Evolutionary conservation across 2,113 vertebrate species (phyloP), one percentile per base, ranked within the genome.

Genomic region (Tauraco erythrolophus): DNA sequence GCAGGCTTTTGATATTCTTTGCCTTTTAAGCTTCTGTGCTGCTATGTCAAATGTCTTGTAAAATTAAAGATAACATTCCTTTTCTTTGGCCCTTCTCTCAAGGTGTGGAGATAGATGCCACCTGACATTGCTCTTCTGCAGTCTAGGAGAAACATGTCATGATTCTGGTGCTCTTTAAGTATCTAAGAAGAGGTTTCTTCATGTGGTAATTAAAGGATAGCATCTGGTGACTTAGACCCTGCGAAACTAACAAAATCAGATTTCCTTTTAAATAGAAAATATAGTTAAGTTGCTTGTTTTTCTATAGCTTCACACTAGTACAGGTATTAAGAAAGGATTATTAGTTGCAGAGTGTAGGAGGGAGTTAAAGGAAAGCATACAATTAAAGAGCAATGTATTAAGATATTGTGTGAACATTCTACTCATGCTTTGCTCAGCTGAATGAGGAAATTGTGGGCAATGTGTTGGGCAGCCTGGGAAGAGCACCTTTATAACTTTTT

Each of bases 341-440:
- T 72, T 94, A 74, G 81, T 65, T 89, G 60, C n/a, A 37, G n/a
- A 74, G 56, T 46, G 77, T 74, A 66, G 90, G 84, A 87, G n/a
- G 58, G n/a, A 91, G 64, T 45, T 77, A 57, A 43, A 86, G 30
- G 53, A 81, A 95, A 62, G 46, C 72, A 31, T 43, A 35, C 21
- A 41, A 11, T 79, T 71, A 37, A 64, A 53, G 50, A 80, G 24
- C 30, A 61, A 56, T 23, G 11, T 84, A 15, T 82, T 69, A 50
- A 57, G 72, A 11, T 53, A 35, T 4, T 48, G 35, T 31, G 10
- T 77, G 48, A 64, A 83, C 86, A 80, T 48, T 76, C 39, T 24
- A 1, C 37, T 50, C 9, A 0, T 22, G 15, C 43, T 54, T 78
- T 1, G 3, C 27, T 70, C 66, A 39, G 25, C 33, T 57, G 58